Percentiles rank a stretch among this genome's conserved stretches.
Conservation (phyloP, 1,140 invertebrate species). For the Brachionus asplanchnoidis region DNA sequence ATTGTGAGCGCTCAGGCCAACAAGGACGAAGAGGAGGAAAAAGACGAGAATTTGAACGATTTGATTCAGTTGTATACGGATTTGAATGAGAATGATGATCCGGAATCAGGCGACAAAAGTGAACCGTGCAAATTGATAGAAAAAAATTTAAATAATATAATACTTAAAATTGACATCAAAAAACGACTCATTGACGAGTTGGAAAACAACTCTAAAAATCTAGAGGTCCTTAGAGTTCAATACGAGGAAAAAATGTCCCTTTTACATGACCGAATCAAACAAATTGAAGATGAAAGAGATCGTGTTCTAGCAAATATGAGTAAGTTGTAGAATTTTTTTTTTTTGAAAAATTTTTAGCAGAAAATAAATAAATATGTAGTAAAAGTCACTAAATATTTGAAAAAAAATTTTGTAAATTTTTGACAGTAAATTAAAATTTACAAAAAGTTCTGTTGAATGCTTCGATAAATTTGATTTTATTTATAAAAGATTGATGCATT, state of each 20-base stretch:
- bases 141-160: slow-evolving; percentile 32
- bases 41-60: slow-evolving; percentile 8
- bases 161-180: slow-evolving; percentile 42
- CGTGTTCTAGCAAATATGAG: slow-evolving; percentile 76
- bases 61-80: neutral
- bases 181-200: slow-evolving; percentile 42
- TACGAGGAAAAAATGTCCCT: slow-evolving; percentile 90
- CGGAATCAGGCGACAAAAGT: neutral
- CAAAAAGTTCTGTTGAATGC: too few species aligned
- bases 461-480: too few species aligned
- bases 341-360: too few species aligned
- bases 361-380: too few species aligned
- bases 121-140: slow-evolving; percentile 27
- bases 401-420: too few species aligned
- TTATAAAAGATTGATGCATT: too few species aligned
- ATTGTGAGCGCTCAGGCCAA: neutral
- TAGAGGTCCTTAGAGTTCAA: slow-evolving; percentile 61
- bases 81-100: neutral
- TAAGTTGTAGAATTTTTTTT: neutral
- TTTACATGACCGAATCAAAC: slow-evolving; percentile 63
- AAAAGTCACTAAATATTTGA: too few species aligned
- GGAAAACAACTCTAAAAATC: slow-evolving; percentile 25
- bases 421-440: too few species aligned
- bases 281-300: slow-evolving; percentile 72
- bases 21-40: neutral